phyloP scores from a whole-genome alignment of 2,797 vertebrate genomes.

The Amblyraja radiata region DNA sequence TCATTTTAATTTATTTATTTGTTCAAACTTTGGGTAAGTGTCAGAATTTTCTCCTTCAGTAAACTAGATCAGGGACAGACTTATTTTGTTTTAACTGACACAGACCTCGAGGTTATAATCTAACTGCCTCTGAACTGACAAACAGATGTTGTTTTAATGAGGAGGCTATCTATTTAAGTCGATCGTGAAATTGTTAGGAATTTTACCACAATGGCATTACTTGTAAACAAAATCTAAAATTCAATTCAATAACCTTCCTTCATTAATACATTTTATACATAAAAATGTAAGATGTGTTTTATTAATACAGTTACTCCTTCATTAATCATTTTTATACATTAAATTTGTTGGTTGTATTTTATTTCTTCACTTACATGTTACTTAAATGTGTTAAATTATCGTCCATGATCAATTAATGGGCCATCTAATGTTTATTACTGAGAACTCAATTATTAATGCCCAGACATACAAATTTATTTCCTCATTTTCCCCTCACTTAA shows the following conservation, averaged over 20 bases:
- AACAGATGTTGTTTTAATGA: background rate
- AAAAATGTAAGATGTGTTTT: background rate
- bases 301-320: too few species aligned
- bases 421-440: background rate
- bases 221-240: background rate
- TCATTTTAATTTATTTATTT: background rate
- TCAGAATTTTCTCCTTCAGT: background rate
- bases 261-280: background rate
- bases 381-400: background rate
- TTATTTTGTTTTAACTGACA: background rate
- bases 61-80: background rate
- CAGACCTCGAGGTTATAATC: background rate
- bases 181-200: background rate
- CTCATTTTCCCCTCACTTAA: background rate
- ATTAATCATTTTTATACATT: too few species aligned
- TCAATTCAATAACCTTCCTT: background rate
- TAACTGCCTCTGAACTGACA: background rate
- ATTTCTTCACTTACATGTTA: conserved; percentile 1
- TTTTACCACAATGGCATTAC: conserved; percentile 2
- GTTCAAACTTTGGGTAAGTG: background rate
- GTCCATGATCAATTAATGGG: background rate
- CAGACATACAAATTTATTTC: background rate
- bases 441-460: background rate
- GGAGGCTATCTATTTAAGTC: background rate
- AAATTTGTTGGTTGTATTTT: background rate